A percentile compares a stretch with the other conserved stretches of the same genome.
These are phyloP conservation scores for Lacanobia oleracea DNA, from an alignment of 2,888 invertebrate genomes.

Conservation along the genomic window DNA sequence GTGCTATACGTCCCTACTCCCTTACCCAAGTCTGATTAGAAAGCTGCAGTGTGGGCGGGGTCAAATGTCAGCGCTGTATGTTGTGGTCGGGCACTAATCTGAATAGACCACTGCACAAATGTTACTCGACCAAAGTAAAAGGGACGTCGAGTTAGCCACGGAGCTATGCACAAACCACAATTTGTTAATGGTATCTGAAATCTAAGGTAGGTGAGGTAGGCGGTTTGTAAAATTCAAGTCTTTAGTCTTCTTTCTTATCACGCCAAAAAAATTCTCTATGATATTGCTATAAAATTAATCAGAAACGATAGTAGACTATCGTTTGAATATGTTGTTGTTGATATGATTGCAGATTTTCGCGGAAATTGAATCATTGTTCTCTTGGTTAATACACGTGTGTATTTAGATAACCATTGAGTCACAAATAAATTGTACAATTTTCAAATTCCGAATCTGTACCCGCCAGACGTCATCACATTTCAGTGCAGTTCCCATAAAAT, in stretches of 20 bases:
- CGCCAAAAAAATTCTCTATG: too few species aligned
- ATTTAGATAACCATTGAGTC: background rate
- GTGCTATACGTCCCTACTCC: conserved; percentile 19
- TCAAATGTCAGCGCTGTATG: conserved; percentile 63
- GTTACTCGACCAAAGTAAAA: conserved; percentile 56
- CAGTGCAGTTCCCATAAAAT: conserved; percentile 33
- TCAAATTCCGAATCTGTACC: background rate
- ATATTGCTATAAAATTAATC: too few species aligned
- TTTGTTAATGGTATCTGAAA: conserved; percentile 4
- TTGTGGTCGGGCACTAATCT: conserved; percentile 64
- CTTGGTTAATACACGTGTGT: conserved; percentile 4
- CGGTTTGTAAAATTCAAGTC: background rate
- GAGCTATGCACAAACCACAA: conserved; percentile 27
- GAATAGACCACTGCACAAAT: conserved; percentile 63
- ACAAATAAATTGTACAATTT: background rate
- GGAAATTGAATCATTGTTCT: conserved; percentile 21
- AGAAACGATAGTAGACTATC: too few species aligned
- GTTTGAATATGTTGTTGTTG: conserved; percentile 16
- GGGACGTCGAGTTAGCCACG: conserved; percentile 28
- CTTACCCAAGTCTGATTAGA: conserved; percentile 52
- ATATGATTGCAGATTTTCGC: conserved; percentile 10
- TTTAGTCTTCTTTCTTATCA: background rate
- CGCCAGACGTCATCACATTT: conserved; percentile 14
- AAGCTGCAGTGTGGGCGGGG: conserved; percentile 59
- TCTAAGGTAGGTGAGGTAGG: background rate